Evolutionary conservation across 1,140 invertebrate species (phyloP).

Genomic region (Heterodera carotae): DNA sequence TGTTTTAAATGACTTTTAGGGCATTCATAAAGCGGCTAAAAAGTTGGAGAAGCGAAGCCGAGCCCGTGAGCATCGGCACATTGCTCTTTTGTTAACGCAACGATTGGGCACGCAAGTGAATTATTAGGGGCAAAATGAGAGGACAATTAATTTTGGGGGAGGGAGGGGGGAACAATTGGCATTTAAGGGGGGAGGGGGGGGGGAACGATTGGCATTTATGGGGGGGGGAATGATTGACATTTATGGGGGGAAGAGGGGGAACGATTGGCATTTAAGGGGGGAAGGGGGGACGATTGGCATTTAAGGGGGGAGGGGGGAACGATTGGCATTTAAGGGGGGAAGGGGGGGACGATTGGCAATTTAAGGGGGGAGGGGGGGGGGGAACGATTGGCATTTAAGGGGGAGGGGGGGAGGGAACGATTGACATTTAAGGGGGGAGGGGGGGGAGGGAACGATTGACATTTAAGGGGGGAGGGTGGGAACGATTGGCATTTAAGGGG

Average conservation of each 20-base stretch:
- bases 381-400: too few species aligned
- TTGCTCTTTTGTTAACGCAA: slow-evolving; percentile 62
- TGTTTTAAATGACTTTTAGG: slow-evolving; percentile 46
- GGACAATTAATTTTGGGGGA: slow-evolving; percentile 14
- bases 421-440: slow-evolving; percentile 10
- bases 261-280: too few species aligned
- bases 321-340: neutral
- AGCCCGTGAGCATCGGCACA: slow-evolving; percentile 65
- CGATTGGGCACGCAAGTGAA: slow-evolving; percentile 62
- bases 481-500: slow-evolving; percentile 5
- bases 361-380: too few species aligned
- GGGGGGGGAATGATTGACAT: too few species aligned
- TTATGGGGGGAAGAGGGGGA: too few species aligned
- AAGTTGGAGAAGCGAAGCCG: slow-evolving; percentile 64
- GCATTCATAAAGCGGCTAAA: slow-evolving; percentile 65
- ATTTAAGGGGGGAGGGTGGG: neutral
- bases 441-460: too few species aligned
- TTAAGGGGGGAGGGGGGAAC: neutral
- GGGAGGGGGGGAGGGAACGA: too few species aligned
- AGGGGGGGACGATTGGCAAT: too few species aligned
- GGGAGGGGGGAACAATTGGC: too few species aligned
- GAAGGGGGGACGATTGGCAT: too few species aligned
- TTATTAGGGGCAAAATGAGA: slow-evolving; percentile 14
- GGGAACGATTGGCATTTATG: too few species aligned
- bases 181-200: too few species aligned